Evolutionary conservation across 2,888 invertebrate genomes (phyloP), one percentile per base, ranked within the genome.

Genomic region (Agrotis clavis): DNA sequence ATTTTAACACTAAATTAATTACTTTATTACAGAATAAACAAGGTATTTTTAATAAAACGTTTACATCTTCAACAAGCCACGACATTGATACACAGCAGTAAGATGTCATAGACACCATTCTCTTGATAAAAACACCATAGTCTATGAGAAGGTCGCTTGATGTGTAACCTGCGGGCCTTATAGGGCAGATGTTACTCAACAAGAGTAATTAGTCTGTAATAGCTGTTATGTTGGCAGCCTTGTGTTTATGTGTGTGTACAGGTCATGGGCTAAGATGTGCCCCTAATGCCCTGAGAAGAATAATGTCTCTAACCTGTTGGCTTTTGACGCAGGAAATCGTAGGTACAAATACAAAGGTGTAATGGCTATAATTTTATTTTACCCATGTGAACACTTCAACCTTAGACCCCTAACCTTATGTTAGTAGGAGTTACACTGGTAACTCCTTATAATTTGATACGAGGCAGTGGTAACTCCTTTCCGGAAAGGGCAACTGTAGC

Each of bases 151-250:
- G 83, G 79, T 71, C 81, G 41, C 30, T 48, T 11, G 69, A 63
- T 73, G 14, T 71, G 30, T 68, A 73, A 74, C 72, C 69, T 83
- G 63, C 50, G 47, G 61, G 54, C 76, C 71, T 71, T 78, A 78
- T 70, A 81, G 71, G 81, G 82, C 79, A 82, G 72, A 83, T 80
- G 80, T 80, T 82, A 84, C 79, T 72, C 74, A 80, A 86, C 66
- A 21, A 50, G 69, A 61, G 65, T 80, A 84, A 86, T 85, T 78
- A 82, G 41, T 65, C 30, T 56, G 59, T 75, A 70, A 73, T 77
- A 45, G n/a, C 47, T 67, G 53, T 69, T 77, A 70, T 74, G 67
- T 77, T 69, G 69, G 72, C 62, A 86, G 70, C 82, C 82, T 75
- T 82, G 86, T 70, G 56, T 67, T 56, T 68, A 14, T 54, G 45